These are phyloP conservation scores for Chondrosia reniformis DNA, from an alignment of 37 sponge, comb jelly and placozoan genomes.

Conservation along the genomic window DNA sequence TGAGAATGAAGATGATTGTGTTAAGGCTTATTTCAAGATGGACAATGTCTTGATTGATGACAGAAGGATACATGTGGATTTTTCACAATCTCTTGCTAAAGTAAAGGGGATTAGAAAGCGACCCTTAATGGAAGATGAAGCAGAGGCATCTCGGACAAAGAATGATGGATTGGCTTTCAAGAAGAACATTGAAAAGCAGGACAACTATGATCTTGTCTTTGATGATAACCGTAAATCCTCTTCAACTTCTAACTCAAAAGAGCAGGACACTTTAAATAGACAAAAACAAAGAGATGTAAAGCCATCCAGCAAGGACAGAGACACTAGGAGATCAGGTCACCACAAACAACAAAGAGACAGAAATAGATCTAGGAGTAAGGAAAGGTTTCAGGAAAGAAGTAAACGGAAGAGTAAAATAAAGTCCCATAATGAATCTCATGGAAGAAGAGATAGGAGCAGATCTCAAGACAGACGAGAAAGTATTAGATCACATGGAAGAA, in stretches of 20 bases:
- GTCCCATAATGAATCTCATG: too few species aligned
- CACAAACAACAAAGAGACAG: constrained; percentile 5
- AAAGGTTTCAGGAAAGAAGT: neutral
- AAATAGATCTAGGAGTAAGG: neutral
- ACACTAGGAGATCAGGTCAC: constrained; percentile 32
- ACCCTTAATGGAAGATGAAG: constrained; percentile 14
- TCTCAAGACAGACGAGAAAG: neutral
- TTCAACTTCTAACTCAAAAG: neutral
- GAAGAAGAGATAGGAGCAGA: neutral
- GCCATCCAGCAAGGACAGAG: neutral
- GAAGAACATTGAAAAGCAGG: neutral
- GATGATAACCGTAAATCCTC: too few species aligned
- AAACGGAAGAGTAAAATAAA: too few species aligned
- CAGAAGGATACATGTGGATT: constrained; percentile 96
- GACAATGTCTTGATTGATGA: constrained; percentile 99
- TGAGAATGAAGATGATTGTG: constrained; percentile 89
- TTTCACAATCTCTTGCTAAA: constrained; percentile 96
- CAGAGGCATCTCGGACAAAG: neutral
- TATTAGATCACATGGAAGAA: too few species aligned
- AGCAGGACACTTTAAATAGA: neutral
- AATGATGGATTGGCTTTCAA: constrained; percentile 43
- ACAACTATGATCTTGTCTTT: constrained; percentile 75
- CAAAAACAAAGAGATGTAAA: neutral
- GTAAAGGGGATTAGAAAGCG: constrained; percentile 47
- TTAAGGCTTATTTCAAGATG: constrained; percentile 99